Conservation (phyloP, 37 sponge, comb jelly and placozoan species). For the Theonella swinhoei region DNA sequence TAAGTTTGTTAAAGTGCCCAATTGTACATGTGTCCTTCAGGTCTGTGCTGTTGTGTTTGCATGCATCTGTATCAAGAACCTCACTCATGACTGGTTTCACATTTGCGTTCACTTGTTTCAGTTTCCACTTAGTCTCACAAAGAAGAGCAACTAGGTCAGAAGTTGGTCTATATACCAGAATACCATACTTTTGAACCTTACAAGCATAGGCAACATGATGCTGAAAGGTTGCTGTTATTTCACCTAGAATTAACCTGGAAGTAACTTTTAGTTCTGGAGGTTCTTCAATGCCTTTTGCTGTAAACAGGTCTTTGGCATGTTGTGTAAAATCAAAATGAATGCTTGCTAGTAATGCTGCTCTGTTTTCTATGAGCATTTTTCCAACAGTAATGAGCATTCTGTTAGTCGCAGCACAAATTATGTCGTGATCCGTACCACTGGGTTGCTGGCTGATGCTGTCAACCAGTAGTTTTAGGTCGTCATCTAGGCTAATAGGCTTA, state of each 20-base stretch:
- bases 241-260: slow-evolving; percentile 7
- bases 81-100: no score
- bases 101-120: background rate
- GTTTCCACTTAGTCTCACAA: background rate
- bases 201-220: slow-evolving; percentile 23
- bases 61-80: background rate
- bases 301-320: background rate
- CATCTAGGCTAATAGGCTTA: background rate
- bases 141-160: slow-evolving; percentile 9
- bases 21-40: background rate
- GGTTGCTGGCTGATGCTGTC: background rate
- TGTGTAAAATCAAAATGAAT: background rate
- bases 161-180: slow-evolving; percentile 16
- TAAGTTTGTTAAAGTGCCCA: background rate
- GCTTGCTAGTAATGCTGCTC: slow-evolving; percentile 5
- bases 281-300: background rate
- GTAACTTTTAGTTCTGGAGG: background rate
- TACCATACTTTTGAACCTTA: slow-evolving; percentile 25
- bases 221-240: slow-evolving; percentile 2
- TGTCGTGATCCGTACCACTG: background rate
- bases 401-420: background rate
- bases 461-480: background rate
- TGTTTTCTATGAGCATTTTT: background rate
- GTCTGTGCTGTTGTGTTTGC: background rate
- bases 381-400: background rate